A percentile compares a stretch with the other conserved stretches of the same genome.
phyloP scores from a whole-genome alignment of 2,888 invertebrate genomes.

The Clivina fossor region DNA sequence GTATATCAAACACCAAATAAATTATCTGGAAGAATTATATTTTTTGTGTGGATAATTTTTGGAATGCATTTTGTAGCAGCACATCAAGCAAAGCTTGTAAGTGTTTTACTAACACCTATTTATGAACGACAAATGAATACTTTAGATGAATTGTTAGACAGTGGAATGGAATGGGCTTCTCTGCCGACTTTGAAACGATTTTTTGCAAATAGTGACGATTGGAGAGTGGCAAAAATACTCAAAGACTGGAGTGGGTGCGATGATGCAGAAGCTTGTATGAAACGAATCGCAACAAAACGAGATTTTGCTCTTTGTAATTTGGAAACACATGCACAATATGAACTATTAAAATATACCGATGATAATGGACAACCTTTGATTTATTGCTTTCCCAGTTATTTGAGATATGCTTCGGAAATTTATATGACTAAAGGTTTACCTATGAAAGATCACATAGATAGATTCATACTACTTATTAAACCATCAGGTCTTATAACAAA shows the following conservation, averaged over 20 bases:
- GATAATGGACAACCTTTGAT: background rate
- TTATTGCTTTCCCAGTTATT: conserved; percentile 40
- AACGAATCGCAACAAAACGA: conserved; percentile 13
- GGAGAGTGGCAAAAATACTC: background rate
- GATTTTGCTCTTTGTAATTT: conserved; percentile 7
- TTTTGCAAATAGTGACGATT: conserved; percentile 10
- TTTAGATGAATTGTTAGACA: conserved; percentile 6
- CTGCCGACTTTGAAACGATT: conserved; percentile 5
- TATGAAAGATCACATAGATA: conserved; percentile 7
- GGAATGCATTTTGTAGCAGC: background rate
- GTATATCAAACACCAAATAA: background rate
- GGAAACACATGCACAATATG: background rate
- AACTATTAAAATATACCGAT: conserved; percentile 12
- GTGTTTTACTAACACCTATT: background rate
- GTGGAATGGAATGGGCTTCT: background rate
- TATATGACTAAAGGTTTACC: conserved; percentile 26
- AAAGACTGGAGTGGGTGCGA: background rate
- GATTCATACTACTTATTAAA: background rate
- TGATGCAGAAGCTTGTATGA: conserved; percentile 8
- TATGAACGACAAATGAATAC: conserved; percentile 8
- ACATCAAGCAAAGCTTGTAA: conserved; percentile 41
- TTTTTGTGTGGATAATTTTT: conserved; percentile 6
- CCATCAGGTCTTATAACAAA: background rate
- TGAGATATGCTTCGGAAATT: background rate
- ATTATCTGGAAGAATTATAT: background rate